Evolutionary conservation across 2,797 vertebrate species (phyloP).

Genomic region (Ctenopoma kingsleyae): DNA sequence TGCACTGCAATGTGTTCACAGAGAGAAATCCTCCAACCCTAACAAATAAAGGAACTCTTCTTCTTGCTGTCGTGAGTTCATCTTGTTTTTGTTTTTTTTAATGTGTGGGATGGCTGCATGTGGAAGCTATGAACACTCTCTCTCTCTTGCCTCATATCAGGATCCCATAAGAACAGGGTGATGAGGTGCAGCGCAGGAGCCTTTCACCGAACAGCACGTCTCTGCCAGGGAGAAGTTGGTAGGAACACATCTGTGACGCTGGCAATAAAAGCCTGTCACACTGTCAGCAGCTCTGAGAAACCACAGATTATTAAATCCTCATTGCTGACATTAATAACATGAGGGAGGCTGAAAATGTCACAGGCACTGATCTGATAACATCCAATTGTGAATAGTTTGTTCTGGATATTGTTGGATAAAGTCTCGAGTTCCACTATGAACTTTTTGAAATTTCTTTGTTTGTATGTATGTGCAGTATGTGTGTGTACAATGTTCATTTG

Average conservation of each 20-base stretch:
- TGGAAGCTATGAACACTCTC: too few species aligned
- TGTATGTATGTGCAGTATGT: background rate
- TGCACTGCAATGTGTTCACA: too few species aligned
- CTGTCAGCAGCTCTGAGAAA: constrained; percentile 19
- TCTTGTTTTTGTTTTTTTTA: too few species aligned
- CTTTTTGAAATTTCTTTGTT: background rate
- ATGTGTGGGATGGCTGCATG: too few species aligned
- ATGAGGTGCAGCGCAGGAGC: too few species aligned
- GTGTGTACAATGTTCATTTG: background rate
- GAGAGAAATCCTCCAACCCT: too few species aligned
- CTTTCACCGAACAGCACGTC: background rate
- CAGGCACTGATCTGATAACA: constrained; percentile 21
- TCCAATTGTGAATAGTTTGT: background rate
- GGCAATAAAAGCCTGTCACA: constrained; percentile 1
- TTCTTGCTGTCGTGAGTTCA: too few species aligned
- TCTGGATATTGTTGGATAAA: background rate
- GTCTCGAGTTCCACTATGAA: too few species aligned
- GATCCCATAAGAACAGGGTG: too few species aligned
- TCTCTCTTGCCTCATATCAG: too few species aligned
- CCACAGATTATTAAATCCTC: constrained; percentile 12
- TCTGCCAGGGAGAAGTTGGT: background rate
- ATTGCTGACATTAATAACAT: constrained; percentile 9
- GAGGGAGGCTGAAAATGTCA: background rate
- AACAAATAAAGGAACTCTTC: too few species aligned
- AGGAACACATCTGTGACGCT: constrained; percentile 10